phyloP scores from a whole-genome alignment of 1,140 invertebrate genomes.

The Monochamus saltuarius region DNA sequence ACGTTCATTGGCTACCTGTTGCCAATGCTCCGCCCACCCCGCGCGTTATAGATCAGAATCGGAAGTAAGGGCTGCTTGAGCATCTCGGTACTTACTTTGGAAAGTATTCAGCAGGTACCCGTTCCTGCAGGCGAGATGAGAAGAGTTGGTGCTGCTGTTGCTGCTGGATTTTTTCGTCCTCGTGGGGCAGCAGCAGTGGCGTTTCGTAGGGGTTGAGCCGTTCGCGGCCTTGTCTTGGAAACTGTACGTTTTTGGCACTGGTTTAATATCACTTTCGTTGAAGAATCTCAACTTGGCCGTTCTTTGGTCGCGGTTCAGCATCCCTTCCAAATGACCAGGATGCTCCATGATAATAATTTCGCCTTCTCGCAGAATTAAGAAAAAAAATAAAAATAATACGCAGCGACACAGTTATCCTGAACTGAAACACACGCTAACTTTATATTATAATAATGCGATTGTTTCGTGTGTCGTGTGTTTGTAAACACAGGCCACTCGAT shows the following conservation, averaged over 20 bases:
- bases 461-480: conserved; percentile 12
- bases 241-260: conserved; percentile 19
- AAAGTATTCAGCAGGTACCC: conserved; percentile 29
- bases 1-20: conserved; percentile 43
- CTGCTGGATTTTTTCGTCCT: conserved; percentile 4
- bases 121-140: conserved; percentile 22
- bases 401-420: neutral
- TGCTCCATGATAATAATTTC: neutral
- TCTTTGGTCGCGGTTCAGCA: conserved; percentile 44
- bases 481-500: conserved; percentile 21
- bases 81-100: conserved; percentile 33
- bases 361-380: neutral
- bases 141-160: conserved; percentile 19
- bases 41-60: conserved; percentile 20
- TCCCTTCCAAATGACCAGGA: conserved; percentile 36
- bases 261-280: conserved; percentile 14
- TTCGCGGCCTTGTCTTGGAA: neutral
- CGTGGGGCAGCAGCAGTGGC: neutral
- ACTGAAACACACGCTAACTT: conserved; percentile 8
- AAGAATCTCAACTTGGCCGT: conserved; percentile 34
- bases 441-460: neutral
- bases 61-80: conserved; percentile 17
- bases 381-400: conserved; percentile 1
- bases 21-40: conserved; percentile 33
- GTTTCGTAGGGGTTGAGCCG: conserved; percentile 3